These are phyloP conservation scores for Drosophila gaucha DNA, from an alignment of 2,888 invertebrate genomes.

Conservation along the genomic window DNA sequence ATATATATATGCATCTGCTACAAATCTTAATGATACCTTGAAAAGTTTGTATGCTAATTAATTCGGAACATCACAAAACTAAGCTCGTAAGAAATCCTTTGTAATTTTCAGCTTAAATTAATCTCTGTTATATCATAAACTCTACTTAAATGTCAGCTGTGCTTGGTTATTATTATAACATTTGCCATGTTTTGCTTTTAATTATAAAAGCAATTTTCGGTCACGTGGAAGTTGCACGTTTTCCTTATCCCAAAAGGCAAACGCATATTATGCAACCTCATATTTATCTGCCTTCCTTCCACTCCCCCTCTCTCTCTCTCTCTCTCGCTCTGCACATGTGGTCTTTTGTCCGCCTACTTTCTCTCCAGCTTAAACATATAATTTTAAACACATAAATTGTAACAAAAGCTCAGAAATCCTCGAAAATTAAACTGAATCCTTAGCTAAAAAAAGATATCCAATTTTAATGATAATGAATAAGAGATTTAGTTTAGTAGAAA, in stretches of 20 bases:
- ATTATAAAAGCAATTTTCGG: constrained; percentile 23
- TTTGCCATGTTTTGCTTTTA: constrained; percentile 17
- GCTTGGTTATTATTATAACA: constrained; percentile 19
- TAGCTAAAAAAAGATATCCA: background rate
- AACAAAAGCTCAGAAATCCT: constrained; percentile 4
- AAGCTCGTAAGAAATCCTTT: background rate
- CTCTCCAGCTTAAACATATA: constrained; percentile 22
- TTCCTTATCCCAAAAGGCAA: constrained; percentile 23
- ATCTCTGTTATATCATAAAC: too few relatives aligned
- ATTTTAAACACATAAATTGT: constrained; percentile 23
- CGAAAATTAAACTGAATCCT: constrained; percentile 28
- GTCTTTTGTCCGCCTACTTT: background rate
- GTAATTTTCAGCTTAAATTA: background rate
- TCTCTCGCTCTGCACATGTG: background rate
- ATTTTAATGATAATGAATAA: constrained; percentile 25
- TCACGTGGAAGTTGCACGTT: constrained; percentile 34
- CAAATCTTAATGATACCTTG: too few relatives aligned
- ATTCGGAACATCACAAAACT: background rate
- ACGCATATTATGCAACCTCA: constrained; percentile 19
- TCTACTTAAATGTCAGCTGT: constrained; percentile 2
- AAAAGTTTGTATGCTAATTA: too few relatives aligned
- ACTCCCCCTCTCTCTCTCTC: background rate
- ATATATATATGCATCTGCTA: too few relatives aligned
- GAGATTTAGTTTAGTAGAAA: constrained; percentile 36
- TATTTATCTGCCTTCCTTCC: too few relatives aligned